Base-by-base conservation (phyloP, 1,140 invertebrate species). In the Antheraea mylitta region DNA sequence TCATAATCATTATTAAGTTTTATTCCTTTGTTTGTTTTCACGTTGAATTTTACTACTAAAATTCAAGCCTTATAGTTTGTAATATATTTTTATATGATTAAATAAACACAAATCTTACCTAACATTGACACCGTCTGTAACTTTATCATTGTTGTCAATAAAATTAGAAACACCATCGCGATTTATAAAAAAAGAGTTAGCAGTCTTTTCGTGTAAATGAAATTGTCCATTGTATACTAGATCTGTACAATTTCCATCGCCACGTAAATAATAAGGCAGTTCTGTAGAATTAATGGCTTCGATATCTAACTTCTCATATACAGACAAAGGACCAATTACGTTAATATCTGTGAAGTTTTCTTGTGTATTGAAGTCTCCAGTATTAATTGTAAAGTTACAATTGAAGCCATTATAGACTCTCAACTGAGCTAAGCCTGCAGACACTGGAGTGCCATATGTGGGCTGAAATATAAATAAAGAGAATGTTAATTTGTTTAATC, bases 101-200 rank as follows among this genome's bases (percentile, higher is more conserved):
- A 59, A 59, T 59, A 59, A 59, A 6, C 19, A 60, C 10, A 60
- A 61, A 45, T 19, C 37, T 81, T 74, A 91, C 89, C 87, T 89
- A 13, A 90, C 73, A 76, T 69, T 76, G 19, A 87, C 82, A 66
- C 84, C 83, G 67, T 90, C 85, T 8, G 90, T 85, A 18, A 85
- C 82, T 68, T 92, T 91, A 18, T 91, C 84, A 68, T 86, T 90
- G 66, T 89, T 86, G 64, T 92, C 90, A 58, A 74, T 84, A 59
- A 90, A 92, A 58, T 78, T 82, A 16, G 69, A 77, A 22, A 92
- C 37, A n/a, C 69, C 67, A 7, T 85, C 79, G 5, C 19, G 68
- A 13, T 75, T 89, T 38, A 94, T 84, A 70, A 93, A 93, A 71
- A 90, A 89, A 4, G 93, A 93, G 11, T 90, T 93, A 65, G 81